These are phyloP conservation scores for Drosophila histrio DNA, from an alignment of 2,888 invertebrate species.

Conservation along the genomic window DNA sequence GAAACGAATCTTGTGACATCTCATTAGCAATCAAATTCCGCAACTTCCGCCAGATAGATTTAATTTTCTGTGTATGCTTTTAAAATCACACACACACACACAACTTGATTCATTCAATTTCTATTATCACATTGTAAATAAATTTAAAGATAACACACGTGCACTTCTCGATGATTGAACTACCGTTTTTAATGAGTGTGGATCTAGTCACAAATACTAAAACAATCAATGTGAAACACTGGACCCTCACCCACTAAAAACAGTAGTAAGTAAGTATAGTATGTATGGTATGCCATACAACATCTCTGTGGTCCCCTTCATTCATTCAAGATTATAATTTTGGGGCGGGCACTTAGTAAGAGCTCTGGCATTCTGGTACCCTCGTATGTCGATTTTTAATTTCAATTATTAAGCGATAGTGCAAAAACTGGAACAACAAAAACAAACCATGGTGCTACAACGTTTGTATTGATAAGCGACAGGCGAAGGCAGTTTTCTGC, in stretches of 20 bases:
- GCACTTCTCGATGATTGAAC: slow-evolving; percentile 62
- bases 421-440: slow-evolving; percentile 61
- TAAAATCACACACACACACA: background rate
- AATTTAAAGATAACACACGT: slow-evolving; percentile 27
- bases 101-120: slow-evolving; percentile 22
- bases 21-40: slow-evolving; percentile 14
- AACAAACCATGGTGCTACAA: slow-evolving; percentile 51
- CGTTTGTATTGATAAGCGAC: slow-evolving; percentile 59
- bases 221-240: slow-evolving; percentile 84
- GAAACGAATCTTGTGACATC: slow-evolving; percentile 16
- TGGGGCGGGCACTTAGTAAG: slow-evolving; percentile 49
- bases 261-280: slow-evolving; percentile 70
- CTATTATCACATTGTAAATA: background rate
- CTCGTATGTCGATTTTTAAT: slow-evolving; percentile 53
- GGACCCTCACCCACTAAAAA: slow-evolving; percentile 85
- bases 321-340: slow-evolving; percentile 27
- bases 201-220: slow-evolving; percentile 84
- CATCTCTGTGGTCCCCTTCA: background rate
- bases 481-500: slow-evolving; percentile 26
- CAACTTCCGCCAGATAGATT: slow-evolving; percentile 11
- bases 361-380: slow-evolving; percentile 26
- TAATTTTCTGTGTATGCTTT: background rate
- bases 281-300: background rate
- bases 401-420: slow-evolving; percentile 75
- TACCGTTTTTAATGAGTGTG: slow-evolving; percentile 85